Base-by-base conservation (phyloP, 2,888 invertebrate species). In the Apamea crenata region DNA sequence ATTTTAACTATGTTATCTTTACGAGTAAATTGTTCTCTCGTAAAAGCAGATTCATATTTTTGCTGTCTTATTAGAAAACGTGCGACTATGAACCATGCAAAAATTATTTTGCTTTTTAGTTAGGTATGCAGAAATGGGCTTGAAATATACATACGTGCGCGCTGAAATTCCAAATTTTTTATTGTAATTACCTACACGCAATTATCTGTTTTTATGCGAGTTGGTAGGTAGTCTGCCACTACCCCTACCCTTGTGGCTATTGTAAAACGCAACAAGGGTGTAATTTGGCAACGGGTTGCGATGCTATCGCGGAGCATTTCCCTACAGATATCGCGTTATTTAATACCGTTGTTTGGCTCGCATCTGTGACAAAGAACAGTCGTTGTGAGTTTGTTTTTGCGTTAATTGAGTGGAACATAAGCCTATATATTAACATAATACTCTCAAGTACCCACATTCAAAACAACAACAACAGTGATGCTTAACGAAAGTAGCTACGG, bases 241-340 rank as follows among this genome's bases (percentile, higher is more conserved):
- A 83, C 89, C 87, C 88, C 89, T 87, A 77, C 84, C 86, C 86
- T 83, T 66, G 87, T 89, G 91, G 93, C 93, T 94, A 94, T 95
- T 95, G 94, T 95, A 93, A 94, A 95, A 94, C 94, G 94, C 95
- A 94, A 93, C 95, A 92, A 94, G 94, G 95, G 96, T 95, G 94
- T 96, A 95, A 96, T 96, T 96, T 96, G 96, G 96, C 96, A 96
- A 91, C 95, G 93, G 93, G 92, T 91, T 88, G 91, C 91, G 96
- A 96, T 96, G 94, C 89, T 96, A 96, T 96, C 95, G 91, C 92
- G 81, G 89, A 92, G 92, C 93, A 93, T 94, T 95, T 94, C 94
- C 94, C 95, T 94, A 93, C 95, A 95, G 96, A 96, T 95, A 96
- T 90, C 91, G 89, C 89, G 94, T 96, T 95, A 95, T 96, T 96